These are phyloP conservation scores for Troglohyphantes excavatus DNA, from an alignment of 2,888 invertebrate species.

Conservation along the genomic window DNA sequence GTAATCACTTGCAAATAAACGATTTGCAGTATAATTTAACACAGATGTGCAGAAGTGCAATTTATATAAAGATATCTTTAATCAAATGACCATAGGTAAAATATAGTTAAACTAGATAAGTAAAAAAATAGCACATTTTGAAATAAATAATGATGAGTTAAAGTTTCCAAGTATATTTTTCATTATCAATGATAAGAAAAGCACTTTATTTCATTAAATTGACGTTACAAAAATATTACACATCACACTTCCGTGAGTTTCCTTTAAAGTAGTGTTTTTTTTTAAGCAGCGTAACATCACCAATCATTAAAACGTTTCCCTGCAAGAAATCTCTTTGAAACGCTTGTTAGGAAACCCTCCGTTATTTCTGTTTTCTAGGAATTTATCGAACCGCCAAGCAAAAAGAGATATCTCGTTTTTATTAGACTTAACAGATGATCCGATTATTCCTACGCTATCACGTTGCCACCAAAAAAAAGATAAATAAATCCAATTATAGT, in stretches of 20 bases:
- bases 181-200: not conserved
- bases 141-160: too few relatives aligned
- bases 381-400: not conserved
- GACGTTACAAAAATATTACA: not conserved
- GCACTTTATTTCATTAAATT: not conserved
- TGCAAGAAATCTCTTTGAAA: conserved; percentile 12
- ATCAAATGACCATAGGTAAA: too few relatives aligned
- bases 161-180: not conserved
- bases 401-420: conserved; percentile 24
- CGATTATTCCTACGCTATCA: conserved; percentile 49
- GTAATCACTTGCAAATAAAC: too few relatives aligned
- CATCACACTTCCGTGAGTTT: not conserved
- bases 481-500: conserved; percentile 59
- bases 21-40: too few relatives aligned
- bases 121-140: too few relatives aligned
- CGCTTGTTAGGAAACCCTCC: conserved; percentile 13
- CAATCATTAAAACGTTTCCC: conserved; percentile 32
- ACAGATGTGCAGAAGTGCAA: too few relatives aligned
- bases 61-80: too few relatives aligned
- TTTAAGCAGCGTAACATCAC: not conserved
- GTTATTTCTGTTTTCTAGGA: conserved; percentile 1
- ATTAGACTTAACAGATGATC: conserved; percentile 67
- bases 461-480: not conserved
- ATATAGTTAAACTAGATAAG: too few relatives aligned
- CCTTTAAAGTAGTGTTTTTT: not conserved